phyloP scores from a whole-genome alignment of 2,888 invertebrate species.

The Bombylius major region DNA sequence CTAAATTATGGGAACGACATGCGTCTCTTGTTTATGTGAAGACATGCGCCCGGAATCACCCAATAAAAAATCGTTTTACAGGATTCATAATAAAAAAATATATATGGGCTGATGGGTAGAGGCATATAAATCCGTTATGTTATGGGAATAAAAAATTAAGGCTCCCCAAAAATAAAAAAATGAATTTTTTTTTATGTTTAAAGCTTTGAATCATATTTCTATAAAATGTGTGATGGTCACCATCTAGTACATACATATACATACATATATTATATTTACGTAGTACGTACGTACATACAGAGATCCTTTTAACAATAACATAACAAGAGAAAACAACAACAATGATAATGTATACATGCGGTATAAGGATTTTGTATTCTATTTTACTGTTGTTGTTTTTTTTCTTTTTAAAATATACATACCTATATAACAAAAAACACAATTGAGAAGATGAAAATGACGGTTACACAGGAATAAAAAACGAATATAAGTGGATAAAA shows the following conservation, averaged over 20 bases:
- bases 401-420: too few relatives aligned
- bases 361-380: too few relatives aligned
- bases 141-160: background rate
- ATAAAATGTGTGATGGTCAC: background rate
- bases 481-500: too few relatives aligned
- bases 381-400: too few relatives aligned
- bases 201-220: slow-evolving; percentile 14
- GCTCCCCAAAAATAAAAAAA: background rate
- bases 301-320: background rate
- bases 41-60: slow-evolving; percentile 25
- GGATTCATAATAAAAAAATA: slow-evolving; percentile 22
- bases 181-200: slow-evolving; percentile 12
- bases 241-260: too few relatives aligned
- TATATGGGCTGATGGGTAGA: slow-evolving; percentile 15
- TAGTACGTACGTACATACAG: background rate
- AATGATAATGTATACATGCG: background rate
- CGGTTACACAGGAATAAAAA: too few relatives aligned
- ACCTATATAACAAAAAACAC: too few relatives aligned
- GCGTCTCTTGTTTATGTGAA: slow-evolving; percentile 19
- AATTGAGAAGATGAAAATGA: too few relatives aligned
- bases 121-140: background rate
- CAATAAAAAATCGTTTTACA: slow-evolving; percentile 26
- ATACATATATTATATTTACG: background rate
- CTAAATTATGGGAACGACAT: slow-evolving; percentile 5
- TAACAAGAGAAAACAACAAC: background rate